phyloP scores from a whole-genome alignment of 2,888 invertebrate genomes.

The Nowickia ferox region DNA sequence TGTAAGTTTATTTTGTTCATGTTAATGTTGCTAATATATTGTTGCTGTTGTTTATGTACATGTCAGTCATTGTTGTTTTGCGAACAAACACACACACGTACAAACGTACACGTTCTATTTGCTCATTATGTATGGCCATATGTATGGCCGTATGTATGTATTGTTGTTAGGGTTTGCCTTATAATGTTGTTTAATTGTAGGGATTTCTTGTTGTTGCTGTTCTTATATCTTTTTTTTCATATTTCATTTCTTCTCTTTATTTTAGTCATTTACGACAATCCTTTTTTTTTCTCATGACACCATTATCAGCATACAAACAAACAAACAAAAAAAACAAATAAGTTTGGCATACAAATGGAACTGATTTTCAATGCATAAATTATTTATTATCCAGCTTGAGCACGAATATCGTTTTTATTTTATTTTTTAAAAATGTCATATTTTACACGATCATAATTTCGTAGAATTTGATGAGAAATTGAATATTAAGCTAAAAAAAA shows the following conservation, averaged over 20 bases:
- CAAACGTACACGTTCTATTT: slow-evolving; percentile 40
- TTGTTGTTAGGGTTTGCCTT: slow-evolving; percentile 60
- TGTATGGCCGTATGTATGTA: neutral
- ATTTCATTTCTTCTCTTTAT: slow-evolving; percentile 17
- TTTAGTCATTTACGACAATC: slow-evolving; percentile 47
- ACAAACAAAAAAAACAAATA: neutral
- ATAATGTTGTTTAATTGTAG: slow-evolving; percentile 50
- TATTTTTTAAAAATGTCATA: slow-evolving; percentile 45
- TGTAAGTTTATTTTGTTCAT: slow-evolving; percentile 32
- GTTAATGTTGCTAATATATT: slow-evolving; percentile 40
- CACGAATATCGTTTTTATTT: slow-evolving; percentile 39
- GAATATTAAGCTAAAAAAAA: neutral
- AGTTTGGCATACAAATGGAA: slow-evolving; percentile 47
- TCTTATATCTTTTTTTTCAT: slow-evolving; percentile 4
- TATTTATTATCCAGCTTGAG: slow-evolving; percentile 47
- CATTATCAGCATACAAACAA: slow-evolving; percentile 16
- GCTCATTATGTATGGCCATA: slow-evolving; percentile 31
- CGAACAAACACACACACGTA: slow-evolving; percentile 9
- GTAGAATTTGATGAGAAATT: slow-evolving; percentile 29
- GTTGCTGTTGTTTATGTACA: slow-evolving; percentile 43
- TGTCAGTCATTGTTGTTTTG: slow-evolving; percentile 52
- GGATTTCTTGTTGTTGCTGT: slow-evolving; percentile 35
- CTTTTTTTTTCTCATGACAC: slow-evolving; percentile 46
- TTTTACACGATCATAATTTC: slow-evolving; percentile 64
- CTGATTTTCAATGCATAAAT: slow-evolving; percentile 48